Evolutionary conservation across 2,888 invertebrate species (phyloP).

Genomic region (Dichetophora obliterata): DNA sequence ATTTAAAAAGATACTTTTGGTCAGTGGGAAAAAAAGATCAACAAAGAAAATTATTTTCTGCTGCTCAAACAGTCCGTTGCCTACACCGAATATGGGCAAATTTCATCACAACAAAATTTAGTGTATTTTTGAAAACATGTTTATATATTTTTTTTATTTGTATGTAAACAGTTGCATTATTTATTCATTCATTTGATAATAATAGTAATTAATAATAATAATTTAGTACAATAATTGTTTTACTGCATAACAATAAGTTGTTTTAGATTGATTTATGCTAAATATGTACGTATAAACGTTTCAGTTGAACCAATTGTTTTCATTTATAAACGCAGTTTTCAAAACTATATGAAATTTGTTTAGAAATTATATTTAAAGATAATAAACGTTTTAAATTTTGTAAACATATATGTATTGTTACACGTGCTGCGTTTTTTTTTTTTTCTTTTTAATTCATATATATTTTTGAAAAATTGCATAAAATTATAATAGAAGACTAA

Average conservation of each 20-base stretch:
- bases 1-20: too few relatives aligned
- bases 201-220: conserved; percentile 40
- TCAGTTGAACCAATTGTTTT: conserved; percentile 41
- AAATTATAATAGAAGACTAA: conserved; percentile 33
- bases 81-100: too few relatives aligned
- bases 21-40: too few relatives aligned
- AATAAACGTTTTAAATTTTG: not conserved
- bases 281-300: not conserved
- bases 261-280: not conserved
- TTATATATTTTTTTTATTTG: conserved; percentile 32
- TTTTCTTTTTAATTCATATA: not conserved
- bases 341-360: conserved; percentile 35
- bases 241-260: conserved; percentile 38
- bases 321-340: conserved; percentile 43
- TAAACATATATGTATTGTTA: not conserved
- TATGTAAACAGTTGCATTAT: conserved; percentile 45
- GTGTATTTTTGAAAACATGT: not conserved
- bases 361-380: not conserved
- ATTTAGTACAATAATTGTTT: conserved; percentile 21
- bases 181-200: conserved; percentile 41
- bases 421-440: conserved; percentile 12
- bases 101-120: too few relatives aligned
- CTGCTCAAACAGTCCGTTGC: too few relatives aligned
- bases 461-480: conserved; percentile 7
- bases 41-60: too few relatives aligned